These are phyloP conservation scores for Drosophila ezoana DNA, from an alignment of 2,888 invertebrate genomes.

Conservation along the genomic window DNA sequence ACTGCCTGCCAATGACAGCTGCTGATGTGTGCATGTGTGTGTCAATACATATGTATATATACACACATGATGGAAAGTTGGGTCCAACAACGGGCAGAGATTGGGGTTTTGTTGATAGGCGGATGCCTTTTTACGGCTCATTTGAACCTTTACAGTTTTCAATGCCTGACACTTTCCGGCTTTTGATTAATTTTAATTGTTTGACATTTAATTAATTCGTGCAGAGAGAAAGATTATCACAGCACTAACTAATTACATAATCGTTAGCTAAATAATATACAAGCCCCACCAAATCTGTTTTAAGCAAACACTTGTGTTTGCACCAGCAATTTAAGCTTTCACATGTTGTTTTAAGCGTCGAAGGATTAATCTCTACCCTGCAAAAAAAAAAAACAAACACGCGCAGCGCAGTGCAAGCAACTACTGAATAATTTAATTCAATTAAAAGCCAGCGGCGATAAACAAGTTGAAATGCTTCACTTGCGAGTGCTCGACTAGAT, in stretches of 20 bases:
- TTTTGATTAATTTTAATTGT: constrained; percentile 43
- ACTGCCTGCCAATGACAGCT: constrained; percentile 37
- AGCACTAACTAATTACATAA: constrained; percentile 32
- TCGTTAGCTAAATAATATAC: constrained; percentile 29
- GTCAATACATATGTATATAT: neutral
- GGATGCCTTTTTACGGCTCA: constrained; percentile 53
- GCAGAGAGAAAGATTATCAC: constrained; percentile 45
- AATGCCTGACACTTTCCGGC: constrained; percentile 34
- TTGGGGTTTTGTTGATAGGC: neutral
- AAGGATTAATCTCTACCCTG: constrained; percentile 15
- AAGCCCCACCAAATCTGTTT: neutral
- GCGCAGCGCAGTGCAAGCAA: constrained; percentile 8
- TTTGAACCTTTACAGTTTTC: constrained; percentile 56
- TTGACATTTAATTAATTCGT: constrained; percentile 50
- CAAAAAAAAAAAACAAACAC: neutral
- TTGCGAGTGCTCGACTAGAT: neutral
- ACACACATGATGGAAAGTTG: constrained; percentile 2
- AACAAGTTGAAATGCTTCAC: constrained; percentile 5
- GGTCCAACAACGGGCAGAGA: constrained; percentile 23
- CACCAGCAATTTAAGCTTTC: neutral
- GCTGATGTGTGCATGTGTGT: neutral
- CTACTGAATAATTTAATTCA: constrained; percentile 71
- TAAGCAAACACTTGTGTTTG: neutral
- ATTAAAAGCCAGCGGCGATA: constrained; percentile 44
- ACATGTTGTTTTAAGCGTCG: constrained; percentile 1